Evolutionary conservation across 1,140 invertebrate species (phyloP), one percentile per base, ranked within the genome.

Genomic region (Formica selysi): DNA sequence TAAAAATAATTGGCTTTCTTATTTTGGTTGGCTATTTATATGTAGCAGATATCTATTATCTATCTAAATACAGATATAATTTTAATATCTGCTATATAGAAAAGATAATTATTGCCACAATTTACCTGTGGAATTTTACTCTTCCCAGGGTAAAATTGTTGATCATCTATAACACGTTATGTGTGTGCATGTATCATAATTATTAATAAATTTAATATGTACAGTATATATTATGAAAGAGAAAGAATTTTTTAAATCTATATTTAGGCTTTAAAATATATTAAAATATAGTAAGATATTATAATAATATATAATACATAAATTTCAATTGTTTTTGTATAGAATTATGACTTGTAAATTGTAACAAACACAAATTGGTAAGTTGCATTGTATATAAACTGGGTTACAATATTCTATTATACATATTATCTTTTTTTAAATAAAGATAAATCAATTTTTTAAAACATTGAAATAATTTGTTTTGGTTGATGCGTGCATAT

Each of bases 161-260:
- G 51, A 44, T 76, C n/a, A 8, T 3, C 16, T 59, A 54, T 67
- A 54, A 76, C 22, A 74, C 11, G 76, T 44, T 85, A 64, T 73
- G 10, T 2, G 2, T 54, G 32, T 32, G 3, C 0, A 26, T 48
- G 32, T 32, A 26, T 48, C 26, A 64, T 84, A 83, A 29, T 65
- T 81, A 86, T 68, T 79, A 62, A 86, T 86, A 73, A 71, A 81
- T 86, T 57, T 59, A 59, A 73, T 87, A 87, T 48, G 61, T 86
- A 76, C 85, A 86, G 54, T 80, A 68, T 73, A 59, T n/a, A 73
- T 85, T 51, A 83, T 71, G 38, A 87, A 79, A 87, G 41, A 86
- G 73, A 71, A 88, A n/a, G 38, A 79, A 78, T 74, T 67, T 54
- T 13, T 13, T 6, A 54, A 57, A 22, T 41, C 48, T 84, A 62